Base-by-base conservation (phyloP, 2,113 vertebrate species). In the Chloropsis hardwickii region DNA sequence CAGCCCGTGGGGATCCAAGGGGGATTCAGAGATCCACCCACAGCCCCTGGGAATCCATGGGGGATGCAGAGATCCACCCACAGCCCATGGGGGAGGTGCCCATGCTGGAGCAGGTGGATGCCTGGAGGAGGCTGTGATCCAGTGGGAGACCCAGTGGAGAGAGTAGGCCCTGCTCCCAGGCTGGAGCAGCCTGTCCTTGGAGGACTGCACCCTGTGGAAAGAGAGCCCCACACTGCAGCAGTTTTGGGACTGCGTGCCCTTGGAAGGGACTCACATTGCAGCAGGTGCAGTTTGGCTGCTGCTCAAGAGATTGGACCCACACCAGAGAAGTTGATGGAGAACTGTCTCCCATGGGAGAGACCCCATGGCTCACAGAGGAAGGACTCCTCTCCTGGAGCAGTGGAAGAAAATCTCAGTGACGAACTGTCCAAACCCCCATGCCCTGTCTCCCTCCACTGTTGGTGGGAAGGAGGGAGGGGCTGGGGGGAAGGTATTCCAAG, bases 381-480 rank as follows among this genome's bases (percentile, higher is more conserved):
- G 14, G 53, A 28, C 18, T 74, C 25, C 19, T 57, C 19, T 45
- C 19, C 33, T 14, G 1, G 42, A 58, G n/a, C 31, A 58, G 33
- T 1, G 3, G 29, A 29, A 47, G 24, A 45, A 74, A 58, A 29
- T 23, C n/a, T 47, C 3, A 3, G n/a, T 37, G n/a, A 31, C 60
- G 56, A 76, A 24, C 20, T 60, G 54, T 31, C 27, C n/a, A 58
- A 74, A 47, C 9, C 19, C 9, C 6, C n/a, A 29, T 0, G 2
- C 12, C 16, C 20, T 31, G 15, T 61, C 56, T 60, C 14, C 42
- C 42, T 47, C 11, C 0, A 0, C 14, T 37, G 25, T 31, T 0
- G 0, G 28, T 77, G 35, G 22, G 35, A 50, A 77, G 35, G 27
- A 61, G 17, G n/a, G 25, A 60, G 10, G 21, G 12, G 20, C 20